A percentile compares a stretch with the other conserved stretches of the same genome.
Evolutionary conservation across 2,113 vertebrate species (phyloP).

Genomic region (Arothron firmamentum): DNA sequence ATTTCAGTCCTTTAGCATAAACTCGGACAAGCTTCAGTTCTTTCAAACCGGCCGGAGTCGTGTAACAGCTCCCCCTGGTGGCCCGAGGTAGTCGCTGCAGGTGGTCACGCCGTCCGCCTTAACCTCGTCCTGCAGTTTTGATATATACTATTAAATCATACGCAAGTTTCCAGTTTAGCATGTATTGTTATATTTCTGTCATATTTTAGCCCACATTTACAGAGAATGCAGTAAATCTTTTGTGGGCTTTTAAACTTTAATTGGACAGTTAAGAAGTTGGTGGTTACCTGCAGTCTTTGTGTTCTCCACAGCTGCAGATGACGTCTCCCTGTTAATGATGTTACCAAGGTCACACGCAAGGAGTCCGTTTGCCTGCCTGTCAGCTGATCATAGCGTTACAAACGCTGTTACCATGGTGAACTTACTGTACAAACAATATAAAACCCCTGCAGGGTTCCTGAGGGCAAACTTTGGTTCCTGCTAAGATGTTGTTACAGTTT

Average conservation of each 20-base stretch:
- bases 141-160: too few species aligned
- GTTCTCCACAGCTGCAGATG: neutral
- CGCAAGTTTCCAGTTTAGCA: too few species aligned
- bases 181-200: too few species aligned
- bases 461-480: too few species aligned
- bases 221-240: too few species aligned
- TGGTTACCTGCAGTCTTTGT: slow-evolving; percentile 28
- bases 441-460: too few species aligned
- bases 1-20: neutral
- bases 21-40: slow-evolving; percentile 37
- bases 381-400: slow-evolving; percentile 13
- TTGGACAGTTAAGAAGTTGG: neutral
- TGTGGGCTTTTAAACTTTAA: neutral
- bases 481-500: too few species aligned
- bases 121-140: slow-evolving; percentile 4
- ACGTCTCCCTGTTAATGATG: slow-evolving; percentile 41
- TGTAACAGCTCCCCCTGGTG: slow-evolving; percentile 66
- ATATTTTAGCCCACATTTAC: too few species aligned
- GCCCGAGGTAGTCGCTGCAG: slow-evolving; percentile 54
- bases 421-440: too few species aligned
- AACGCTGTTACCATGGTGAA: slow-evolving; percentile 23
- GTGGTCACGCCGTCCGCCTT: slow-evolving; percentile 23
- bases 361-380: neutral
- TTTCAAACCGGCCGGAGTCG: slow-evolving; percentile 30
- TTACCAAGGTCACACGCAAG: slow-evolving; percentile 43